Conservation (phyloP, 1,140 invertebrate genomes). For the Drosophila sp. region DNA sequence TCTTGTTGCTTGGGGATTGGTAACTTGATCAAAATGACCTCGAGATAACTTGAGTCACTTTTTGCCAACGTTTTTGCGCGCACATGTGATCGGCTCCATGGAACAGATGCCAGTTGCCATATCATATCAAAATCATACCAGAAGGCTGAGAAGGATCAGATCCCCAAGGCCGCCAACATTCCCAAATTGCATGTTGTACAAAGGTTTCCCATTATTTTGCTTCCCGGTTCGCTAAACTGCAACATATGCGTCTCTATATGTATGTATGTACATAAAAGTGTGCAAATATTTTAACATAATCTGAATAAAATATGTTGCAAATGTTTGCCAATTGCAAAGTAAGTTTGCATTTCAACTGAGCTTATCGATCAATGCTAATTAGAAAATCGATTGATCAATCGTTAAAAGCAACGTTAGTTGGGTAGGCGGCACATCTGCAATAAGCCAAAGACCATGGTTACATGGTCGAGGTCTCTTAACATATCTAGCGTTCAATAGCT, state of each 20-base stretch:
- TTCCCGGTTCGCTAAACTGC: conserved; percentile 23
- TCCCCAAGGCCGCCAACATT: conserved; percentile 5
- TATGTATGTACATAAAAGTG: not conserved
- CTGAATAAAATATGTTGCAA: not conserved
- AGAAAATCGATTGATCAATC: conserved; percentile 71
- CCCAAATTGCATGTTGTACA: conserved; percentile 5
- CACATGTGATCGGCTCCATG: too few relatives aligned
- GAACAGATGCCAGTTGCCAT: not conserved
- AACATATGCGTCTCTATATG: not conserved
- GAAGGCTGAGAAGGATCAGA: not conserved
- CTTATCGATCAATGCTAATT: conserved; percentile 70
- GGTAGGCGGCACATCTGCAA: too few relatives aligned
- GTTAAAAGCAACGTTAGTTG: conserved; percentile 26
- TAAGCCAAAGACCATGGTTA: too few relatives aligned
- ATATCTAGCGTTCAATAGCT: too few relatives aligned
- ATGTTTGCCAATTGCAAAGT: conserved; percentile 26
- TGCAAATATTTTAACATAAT: not conserved
- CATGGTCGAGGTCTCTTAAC: too few relatives aligned
- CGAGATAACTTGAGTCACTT: conserved; percentile 39
- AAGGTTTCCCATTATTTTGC: not conserved
- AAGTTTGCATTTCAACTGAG: conserved; percentile 36
- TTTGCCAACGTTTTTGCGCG: not conserved
- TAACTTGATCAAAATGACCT: conserved; percentile 56
- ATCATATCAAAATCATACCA: not conserved
- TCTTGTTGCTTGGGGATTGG: conserved; percentile 14